Percentiles rank a stretch among this genome's conserved stretches.
phyloP scores from a whole-genome alignment of 2,888 invertebrate genomes.

The Cephus nigrinus region DNA sequence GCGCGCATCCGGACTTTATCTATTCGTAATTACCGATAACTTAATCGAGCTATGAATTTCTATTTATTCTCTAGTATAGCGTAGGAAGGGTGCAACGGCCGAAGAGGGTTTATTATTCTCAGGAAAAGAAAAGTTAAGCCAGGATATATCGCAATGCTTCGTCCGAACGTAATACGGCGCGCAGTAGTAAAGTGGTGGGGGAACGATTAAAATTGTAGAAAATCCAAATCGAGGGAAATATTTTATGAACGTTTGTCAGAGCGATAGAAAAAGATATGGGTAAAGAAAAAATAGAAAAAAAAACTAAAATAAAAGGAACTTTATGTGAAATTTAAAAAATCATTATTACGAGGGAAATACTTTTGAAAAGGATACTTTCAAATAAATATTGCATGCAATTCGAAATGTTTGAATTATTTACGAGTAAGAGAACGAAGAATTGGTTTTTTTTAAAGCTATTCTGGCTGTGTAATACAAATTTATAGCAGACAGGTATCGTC shows the following conservation, averaged over 20 bases:
- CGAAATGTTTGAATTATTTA: background rate
- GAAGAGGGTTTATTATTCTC: background rate
- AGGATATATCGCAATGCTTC: background rate
- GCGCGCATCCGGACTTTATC: background rate
- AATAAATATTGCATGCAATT: background rate
- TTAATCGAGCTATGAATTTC: slow-evolving; percentile 2
- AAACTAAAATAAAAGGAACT: background rate
- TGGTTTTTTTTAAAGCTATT: background rate
- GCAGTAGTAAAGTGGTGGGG: background rate
- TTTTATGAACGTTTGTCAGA: background rate
- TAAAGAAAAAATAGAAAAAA: background rate
- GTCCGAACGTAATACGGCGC: background rate
- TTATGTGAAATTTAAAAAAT: background rate
- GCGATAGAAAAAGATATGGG: background rate
- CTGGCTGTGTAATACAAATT: background rate
- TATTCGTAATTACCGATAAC: background rate
- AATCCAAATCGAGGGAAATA: background rate
- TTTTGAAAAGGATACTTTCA: background rate
- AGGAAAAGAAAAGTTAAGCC: background rate
- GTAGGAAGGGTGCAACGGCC: slow-evolving; percentile 37
- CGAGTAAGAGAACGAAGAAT: background rate
- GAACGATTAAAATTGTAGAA: background rate
- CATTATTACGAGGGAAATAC: background rate
- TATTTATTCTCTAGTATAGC: slow-evolving; percentile 11
- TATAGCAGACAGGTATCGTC: background rate